Conservation (phyloP, 35 echinoderm and acorn worm species). For the Amphiura filiformis region DNA sequence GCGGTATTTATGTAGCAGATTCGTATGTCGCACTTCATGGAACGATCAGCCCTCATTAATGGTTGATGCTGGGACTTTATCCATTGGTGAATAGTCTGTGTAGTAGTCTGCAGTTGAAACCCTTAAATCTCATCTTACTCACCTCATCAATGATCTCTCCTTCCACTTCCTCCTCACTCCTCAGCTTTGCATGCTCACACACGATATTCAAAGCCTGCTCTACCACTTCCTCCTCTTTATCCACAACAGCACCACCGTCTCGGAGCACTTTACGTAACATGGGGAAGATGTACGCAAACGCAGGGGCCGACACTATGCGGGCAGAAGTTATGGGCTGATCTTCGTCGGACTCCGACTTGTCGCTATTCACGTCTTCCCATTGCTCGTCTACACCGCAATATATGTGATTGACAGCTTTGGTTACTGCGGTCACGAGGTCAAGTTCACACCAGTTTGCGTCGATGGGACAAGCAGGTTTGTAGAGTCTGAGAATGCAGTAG, state of each 20-base stretch:
- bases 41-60: too few species aligned
- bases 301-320: constrained; percentile 39
- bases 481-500: constrained; percentile 80
- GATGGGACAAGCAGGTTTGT: constrained; percentile 34
- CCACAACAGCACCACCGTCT: constrained; percentile 50
- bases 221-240: constrained; percentile 65
- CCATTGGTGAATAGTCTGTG: too few species aligned
- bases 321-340: constrained; percentile 13
- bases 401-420: constrained; percentile 45
- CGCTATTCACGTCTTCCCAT: not conserved
- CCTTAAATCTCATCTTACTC: not conserved
- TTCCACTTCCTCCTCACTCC: constrained; percentile 26
- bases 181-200: constrained; percentile 54
- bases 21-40: too few species aligned
- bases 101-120: too few species aligned
- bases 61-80: too few species aligned
- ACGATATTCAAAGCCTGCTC: constrained; percentile 65
- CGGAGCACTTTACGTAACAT: constrained; percentile 57
- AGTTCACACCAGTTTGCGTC: constrained; percentile 54
- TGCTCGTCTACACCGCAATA: constrained; percentile 12
- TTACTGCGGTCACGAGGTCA: constrained; percentile 44
- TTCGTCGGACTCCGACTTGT: constrained; percentile 11
- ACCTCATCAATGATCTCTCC: constrained; percentile 80
- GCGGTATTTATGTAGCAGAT: too few species aligned
- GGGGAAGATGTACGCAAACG: constrained; percentile 78